Conservation (phyloP, 2,888 invertebrate genomes). For the Thysanoteuthis rhombus region DNA sequence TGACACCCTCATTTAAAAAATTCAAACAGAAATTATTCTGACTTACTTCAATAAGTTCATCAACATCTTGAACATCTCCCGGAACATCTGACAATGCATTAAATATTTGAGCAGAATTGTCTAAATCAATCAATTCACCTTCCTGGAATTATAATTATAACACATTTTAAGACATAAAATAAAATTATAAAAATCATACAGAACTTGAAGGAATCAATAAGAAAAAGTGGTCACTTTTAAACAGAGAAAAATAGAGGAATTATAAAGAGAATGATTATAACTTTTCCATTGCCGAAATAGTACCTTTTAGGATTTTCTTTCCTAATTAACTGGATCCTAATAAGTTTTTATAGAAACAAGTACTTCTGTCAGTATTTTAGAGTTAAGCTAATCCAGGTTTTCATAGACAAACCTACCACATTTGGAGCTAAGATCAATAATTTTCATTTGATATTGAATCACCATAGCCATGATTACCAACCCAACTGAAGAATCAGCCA, state of each 20-base stretch:
- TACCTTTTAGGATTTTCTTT: too few relatives aligned
- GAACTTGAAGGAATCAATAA: background rate
- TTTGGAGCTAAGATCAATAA: too few relatives aligned
- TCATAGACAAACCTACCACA: too few relatives aligned
- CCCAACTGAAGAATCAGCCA: too few relatives aligned
- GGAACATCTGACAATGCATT: constrained; percentile 96
- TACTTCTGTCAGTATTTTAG: too few relatives aligned
- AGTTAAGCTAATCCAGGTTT: too few relatives aligned
- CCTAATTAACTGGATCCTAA: too few relatives aligned
- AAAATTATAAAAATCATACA: too few relatives aligned
- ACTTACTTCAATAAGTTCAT: constrained; percentile 81
- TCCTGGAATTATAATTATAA: constrained; percentile 71
- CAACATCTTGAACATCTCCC: constrained; percentile 87
- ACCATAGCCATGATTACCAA: too few relatives aligned
- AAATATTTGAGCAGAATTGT: constrained; percentile 97
- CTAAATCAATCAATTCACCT: constrained; percentile 82
- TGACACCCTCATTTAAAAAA: background rate
- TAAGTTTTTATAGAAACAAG: too few relatives aligned
- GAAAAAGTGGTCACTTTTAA: background rate
- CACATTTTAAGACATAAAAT: too few relatives aligned
- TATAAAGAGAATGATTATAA: background rate
- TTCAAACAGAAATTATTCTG: background rate
- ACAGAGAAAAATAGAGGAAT: background rate
- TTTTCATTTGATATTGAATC: too few relatives aligned
- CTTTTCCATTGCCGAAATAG: background rate